These are phyloP conservation scores for Corynorhinus townsendii DNA, from an alignment of 2,113 vertebrate species.

Conservation along the genomic window DNA sequence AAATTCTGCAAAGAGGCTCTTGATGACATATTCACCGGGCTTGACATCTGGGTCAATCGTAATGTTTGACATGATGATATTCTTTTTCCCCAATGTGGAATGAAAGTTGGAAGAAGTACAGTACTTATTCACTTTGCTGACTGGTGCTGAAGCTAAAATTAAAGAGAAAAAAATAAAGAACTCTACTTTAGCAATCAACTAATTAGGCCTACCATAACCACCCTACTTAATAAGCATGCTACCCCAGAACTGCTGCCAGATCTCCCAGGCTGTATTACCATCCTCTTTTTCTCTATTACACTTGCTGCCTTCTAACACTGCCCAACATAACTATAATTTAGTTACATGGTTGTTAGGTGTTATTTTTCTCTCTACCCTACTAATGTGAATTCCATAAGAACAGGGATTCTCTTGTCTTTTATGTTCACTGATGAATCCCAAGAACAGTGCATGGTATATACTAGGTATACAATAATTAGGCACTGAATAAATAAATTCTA, in stretches of 20 bases:
- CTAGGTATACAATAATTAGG: background rate
- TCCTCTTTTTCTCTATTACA: background rate
- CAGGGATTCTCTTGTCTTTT: background rate
- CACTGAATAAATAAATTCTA: background rate
- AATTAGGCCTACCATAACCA: background rate
- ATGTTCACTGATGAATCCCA: background rate
- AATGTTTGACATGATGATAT: conserved; percentile 95
- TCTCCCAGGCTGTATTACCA: background rate
- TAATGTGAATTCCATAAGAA: background rate
- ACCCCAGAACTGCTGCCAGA: background rate
- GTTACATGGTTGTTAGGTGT: background rate
- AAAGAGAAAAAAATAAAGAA: conserved; percentile 6
- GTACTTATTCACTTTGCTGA: conserved; percentile 88
- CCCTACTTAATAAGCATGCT: background rate
- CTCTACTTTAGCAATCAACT: background rate
- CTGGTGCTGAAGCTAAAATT: conserved; percentile 87
- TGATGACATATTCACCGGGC: conserved; percentile 99
- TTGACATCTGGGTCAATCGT: conserved; percentile 99
- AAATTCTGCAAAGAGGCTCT: conserved; percentile 98
- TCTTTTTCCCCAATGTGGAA: conserved; percentile 84
- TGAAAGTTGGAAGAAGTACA: conserved; percentile 80
- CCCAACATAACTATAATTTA: background rate
- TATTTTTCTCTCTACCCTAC: background rate
- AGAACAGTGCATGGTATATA: background rate
- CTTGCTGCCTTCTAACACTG: background rate